A percentile compares a stretch with the other conserved stretches of the same genome.
Conservation (phyloP, 2,113 vertebrate genomes). For the Neotoma lepida region DNA sequence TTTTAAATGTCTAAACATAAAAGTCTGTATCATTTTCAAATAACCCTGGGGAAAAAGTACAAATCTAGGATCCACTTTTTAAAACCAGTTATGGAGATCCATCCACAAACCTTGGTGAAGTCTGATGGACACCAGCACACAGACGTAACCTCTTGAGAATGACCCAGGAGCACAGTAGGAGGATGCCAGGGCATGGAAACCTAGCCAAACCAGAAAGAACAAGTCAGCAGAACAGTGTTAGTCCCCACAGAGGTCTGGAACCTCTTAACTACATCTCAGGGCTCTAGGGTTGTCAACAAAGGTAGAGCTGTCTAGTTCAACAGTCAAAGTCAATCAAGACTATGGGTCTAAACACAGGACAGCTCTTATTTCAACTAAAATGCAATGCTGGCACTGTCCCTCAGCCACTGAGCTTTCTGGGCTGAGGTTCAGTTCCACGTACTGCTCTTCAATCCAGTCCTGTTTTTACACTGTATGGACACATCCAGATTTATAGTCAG, state of each 20-base stretch:
- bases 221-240: slow-evolving; percentile 12
- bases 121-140: slow-evolving; percentile 96
- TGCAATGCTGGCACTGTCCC: not conserved
- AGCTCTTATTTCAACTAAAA: slow-evolving; percentile 44
- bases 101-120: slow-evolving; percentile 93
- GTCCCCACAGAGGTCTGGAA: not conserved
- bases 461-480: not conserved
- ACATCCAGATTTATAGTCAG: not conserved
- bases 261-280: not conserved
- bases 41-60: not conserved
- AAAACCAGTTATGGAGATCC: not conserved
- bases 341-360: not conserved
- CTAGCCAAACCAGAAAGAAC: slow-evolving; percentile 79
- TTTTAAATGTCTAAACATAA: slow-evolving; percentile 28
- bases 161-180: slow-evolving; percentile 92
- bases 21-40: slow-evolving; percentile 18
- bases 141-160: slow-evolving; percentile 96
- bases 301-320: not conserved
- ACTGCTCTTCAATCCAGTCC: not conserved
- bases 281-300: not conserved
- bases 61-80: slow-evolving; percentile 15
- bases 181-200: slow-evolving; percentile 89
- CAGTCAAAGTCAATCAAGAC: not conserved
- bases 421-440: not conserved
- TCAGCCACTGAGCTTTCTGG: not conserved